Evolutionary conservation across 2,888 invertebrate genomes (phyloP).

Genomic region (Leptogaster cylindrica): DNA sequence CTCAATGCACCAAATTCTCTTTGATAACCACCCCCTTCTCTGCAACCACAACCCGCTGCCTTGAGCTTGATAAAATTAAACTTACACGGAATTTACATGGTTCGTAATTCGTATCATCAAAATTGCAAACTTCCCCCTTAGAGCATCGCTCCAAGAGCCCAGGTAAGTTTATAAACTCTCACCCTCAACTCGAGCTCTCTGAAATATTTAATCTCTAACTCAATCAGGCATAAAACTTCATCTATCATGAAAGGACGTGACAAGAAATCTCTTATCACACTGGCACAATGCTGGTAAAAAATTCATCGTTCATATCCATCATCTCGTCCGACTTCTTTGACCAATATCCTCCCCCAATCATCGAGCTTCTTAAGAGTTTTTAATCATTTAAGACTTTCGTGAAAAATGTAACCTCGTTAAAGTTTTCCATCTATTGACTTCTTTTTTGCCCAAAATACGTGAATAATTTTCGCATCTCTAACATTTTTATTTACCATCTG

Average conservation of each 20-base stretch:
- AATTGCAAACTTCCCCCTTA: too few relatives aligned
- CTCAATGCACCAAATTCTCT: too few relatives aligned
- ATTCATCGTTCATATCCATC: conserved; percentile 5
- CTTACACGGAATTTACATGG: too few relatives aligned
- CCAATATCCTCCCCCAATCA: not conserved
- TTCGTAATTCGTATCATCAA: too few relatives aligned
- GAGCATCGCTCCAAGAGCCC: too few relatives aligned
- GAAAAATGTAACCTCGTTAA: conserved; percentile 32
- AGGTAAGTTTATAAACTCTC: too few relatives aligned
- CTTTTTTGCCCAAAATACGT: conserved; percentile 25
- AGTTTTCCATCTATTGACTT: conserved; percentile 38
- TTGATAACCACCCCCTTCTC: too few relatives aligned
- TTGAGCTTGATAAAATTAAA: too few relatives aligned
- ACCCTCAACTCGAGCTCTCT: too few relatives aligned
- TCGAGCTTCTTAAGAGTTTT: conserved; percentile 23
- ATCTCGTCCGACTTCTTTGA: conserved; percentile 4
- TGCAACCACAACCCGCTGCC: too few relatives aligned
- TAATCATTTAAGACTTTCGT: conserved; percentile 36
- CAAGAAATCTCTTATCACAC: conserved; percentile 26
- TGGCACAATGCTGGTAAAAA: not conserved
- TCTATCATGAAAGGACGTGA: conserved; percentile 32
- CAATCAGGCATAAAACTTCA: conserved; percentile 29
- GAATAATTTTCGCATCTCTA: conserved; percentile 12
- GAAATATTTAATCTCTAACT: conserved; percentile 8
- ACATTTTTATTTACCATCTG: conserved; percentile 23